Conservation (phyloP, 2,113 vertebrate genomes). For the Neopipo cinnamomea region DNA sequence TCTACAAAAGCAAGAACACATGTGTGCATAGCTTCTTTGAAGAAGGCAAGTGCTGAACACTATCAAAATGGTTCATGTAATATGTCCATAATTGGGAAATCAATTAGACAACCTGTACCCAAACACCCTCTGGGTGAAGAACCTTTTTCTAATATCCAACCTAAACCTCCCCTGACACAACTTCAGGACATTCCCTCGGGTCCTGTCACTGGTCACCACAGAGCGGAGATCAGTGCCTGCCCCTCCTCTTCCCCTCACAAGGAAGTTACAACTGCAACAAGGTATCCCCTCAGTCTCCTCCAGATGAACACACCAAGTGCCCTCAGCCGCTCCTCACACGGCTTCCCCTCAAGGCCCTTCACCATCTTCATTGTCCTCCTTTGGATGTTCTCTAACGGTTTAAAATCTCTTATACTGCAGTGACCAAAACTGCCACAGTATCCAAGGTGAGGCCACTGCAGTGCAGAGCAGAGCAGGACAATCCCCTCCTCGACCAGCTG, state of each 20-base stretch:
- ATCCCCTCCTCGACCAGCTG: neutral
- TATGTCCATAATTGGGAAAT: neutral
- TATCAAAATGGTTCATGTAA: neutral
- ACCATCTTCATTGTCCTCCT: neutral
- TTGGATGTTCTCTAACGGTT: neutral
- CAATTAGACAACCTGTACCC: neutral
- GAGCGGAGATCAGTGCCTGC: neutral
- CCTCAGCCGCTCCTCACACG: neutral
- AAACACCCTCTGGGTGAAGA: neutral
- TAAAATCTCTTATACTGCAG: neutral
- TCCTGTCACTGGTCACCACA: neutral
- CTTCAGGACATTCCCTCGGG: neutral
- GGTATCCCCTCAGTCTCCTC: neutral
- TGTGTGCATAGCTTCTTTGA: accelerated
- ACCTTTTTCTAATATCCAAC: neutral
- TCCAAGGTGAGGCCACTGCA: neutral
- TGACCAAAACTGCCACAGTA: neutral
- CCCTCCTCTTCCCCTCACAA: neutral
- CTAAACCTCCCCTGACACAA: neutral
- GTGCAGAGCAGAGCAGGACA: neutral
- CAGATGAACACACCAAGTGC: neutral
- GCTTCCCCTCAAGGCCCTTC: neutral
- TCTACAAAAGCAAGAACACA: neutral
- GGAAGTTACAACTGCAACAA: neutral
- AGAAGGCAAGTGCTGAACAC: neutral